A percentile compares a stretch with the other conserved stretches of the same genome.
phyloP scores from a whole-genome alignment of 2,113 vertebrate species.

The Pteruthius melanotis region DNA sequence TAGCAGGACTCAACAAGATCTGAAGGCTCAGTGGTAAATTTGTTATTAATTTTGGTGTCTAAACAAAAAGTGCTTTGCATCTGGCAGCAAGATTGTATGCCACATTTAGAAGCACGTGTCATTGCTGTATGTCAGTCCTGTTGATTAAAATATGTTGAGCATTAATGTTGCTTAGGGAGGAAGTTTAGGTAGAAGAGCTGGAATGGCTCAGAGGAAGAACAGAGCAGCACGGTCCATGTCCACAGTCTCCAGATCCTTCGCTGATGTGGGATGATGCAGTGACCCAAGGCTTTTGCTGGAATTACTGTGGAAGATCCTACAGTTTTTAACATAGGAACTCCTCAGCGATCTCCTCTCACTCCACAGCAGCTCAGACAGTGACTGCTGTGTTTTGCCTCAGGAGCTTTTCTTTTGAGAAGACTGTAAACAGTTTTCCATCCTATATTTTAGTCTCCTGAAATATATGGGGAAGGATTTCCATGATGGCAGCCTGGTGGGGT shows the following conservation, averaged over 20 bases:
- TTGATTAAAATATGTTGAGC: background rate
- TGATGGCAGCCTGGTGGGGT: background rate
- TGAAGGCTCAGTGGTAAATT: background rate
- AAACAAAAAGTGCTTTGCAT: background rate
- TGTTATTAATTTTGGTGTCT: background rate
- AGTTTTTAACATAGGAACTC: background rate
- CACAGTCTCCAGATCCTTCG: fast-evolving
- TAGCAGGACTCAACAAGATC: background rate
- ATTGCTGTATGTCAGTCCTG: background rate
- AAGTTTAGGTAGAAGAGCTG: background rate
- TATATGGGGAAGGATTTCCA: background rate
- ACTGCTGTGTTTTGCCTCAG: background rate
- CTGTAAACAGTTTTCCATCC: background rate
- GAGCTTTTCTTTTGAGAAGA: background rate
- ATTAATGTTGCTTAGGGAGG: background rate
- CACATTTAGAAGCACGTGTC: background rate
- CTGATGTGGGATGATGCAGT: background rate
- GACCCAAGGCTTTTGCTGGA: background rate
- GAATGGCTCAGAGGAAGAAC: background rate
- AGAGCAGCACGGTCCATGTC: background rate
- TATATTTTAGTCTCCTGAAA: background rate
- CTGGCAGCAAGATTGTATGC: background rate
- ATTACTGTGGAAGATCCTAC: fast-evolving
- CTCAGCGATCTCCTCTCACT: background rate
- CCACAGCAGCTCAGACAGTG: background rate